Conservation (phyloP, 2,888 invertebrate species). For the Cryptus viduatorius region DNA sequence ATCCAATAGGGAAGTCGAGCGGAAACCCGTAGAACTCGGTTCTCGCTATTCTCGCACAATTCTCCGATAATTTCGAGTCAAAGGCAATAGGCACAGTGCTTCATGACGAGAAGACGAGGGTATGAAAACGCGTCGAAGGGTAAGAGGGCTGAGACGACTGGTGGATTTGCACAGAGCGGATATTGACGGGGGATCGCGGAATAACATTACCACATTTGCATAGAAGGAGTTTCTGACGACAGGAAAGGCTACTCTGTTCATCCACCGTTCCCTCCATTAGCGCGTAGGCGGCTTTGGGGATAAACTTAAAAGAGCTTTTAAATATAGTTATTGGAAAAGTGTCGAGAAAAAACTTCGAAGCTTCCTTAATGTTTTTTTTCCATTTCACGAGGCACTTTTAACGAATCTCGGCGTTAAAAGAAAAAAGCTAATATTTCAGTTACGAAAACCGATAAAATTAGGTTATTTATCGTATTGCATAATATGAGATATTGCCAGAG, state of each 20-base stretch:
- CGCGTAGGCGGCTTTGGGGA: conserved; percentile 12
- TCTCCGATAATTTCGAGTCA: conserved; percentile 52
- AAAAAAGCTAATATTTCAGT: neutral
- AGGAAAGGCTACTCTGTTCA: conserved; percentile 17
- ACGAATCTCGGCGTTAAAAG: neutral
- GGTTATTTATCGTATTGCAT: neutral
- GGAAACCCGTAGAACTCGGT: conserved; percentile 59
- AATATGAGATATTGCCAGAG: neutral
- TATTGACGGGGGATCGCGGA: conserved; percentile 53
- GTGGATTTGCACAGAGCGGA: conserved; percentile 25
- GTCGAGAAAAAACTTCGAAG: neutral
- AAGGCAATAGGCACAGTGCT: neutral
- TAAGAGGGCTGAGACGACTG: neutral
- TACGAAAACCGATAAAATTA: too few relatives aligned
- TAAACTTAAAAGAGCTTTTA: conserved; percentile 47
- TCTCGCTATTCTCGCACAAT: conserved; percentile 21
- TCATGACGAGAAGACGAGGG: neutral
- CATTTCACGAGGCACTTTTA: neutral
- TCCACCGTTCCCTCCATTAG: neutral
- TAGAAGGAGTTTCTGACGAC: conserved; percentile 24
- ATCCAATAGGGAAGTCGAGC: conserved; percentile 47
- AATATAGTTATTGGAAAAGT: conserved; percentile 39
- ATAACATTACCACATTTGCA: conserved; percentile 55
- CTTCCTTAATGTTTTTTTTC: neutral
- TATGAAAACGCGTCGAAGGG: conserved; percentile 11